These are phyloP conservation scores for Syngnathoides biaculeatus DNA, from an alignment of 2,113 vertebrate species.

Conservation along the genomic window DNA sequence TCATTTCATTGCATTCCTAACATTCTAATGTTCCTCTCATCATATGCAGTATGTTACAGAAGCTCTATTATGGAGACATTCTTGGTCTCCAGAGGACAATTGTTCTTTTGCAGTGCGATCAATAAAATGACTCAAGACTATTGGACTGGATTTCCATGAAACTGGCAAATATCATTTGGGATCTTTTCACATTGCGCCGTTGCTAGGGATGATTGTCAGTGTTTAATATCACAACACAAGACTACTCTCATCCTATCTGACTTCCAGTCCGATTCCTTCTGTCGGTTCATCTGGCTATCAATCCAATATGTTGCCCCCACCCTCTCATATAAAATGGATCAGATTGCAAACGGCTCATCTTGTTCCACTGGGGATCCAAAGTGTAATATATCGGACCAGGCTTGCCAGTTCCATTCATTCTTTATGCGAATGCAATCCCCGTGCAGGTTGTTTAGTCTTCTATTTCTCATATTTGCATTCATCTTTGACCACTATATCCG, in stretches of 20 bases:
- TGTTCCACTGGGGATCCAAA: constrained; percentile 29
- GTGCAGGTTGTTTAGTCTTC: constrained; percentile 18
- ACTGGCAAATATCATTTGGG: background rate
- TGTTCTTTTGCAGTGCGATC: background rate
- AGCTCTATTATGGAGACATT: background rate
- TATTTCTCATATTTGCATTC: constrained; percentile 65
- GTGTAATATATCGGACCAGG: constrained; percentile 38
- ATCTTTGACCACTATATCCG: constrained; percentile 66
- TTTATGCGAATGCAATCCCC: constrained; percentile 42
- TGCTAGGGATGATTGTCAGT: background rate
- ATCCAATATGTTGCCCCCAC: constrained; percentile 13
- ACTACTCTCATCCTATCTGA: background rate
- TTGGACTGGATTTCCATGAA: background rate
- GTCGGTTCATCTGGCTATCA: constrained; percentile 18
- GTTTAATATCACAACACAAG: background rate
- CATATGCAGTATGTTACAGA: background rate
- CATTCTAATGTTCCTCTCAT: constrained; percentile 1
- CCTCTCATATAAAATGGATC: constrained; percentile 41
- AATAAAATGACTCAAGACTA: background rate
- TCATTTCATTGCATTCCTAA: constrained; percentile 5
- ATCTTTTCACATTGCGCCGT: background rate
- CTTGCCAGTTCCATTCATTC: constrained; percentile 46
- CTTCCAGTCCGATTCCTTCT: background rate
- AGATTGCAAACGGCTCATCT: constrained; percentile 42
- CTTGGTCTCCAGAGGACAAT: background rate